phyloP scores from a whole-genome alignment of 1,140 invertebrate species.

The Dendrolimus punctatus region DNA sequence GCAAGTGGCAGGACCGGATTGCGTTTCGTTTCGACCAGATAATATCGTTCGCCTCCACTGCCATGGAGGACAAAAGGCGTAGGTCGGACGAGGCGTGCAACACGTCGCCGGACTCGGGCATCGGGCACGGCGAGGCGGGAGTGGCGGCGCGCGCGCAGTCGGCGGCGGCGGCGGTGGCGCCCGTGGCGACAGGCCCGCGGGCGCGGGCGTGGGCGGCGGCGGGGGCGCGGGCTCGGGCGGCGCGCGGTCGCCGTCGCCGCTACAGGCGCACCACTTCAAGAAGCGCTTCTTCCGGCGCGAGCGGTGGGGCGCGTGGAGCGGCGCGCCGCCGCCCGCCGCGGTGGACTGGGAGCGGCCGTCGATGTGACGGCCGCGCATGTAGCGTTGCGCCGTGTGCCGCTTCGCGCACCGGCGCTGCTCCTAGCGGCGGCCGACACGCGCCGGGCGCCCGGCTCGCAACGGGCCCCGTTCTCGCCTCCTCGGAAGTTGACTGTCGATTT shows the following conservation, averaged over 20 bases:
- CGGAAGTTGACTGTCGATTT: constrained; percentile 38
- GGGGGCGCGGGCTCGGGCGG: constrained; percentile 27
- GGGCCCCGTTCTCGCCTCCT: constrained; percentile 14
- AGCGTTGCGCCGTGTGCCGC: constrained; percentile 28
- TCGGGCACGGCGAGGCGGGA: constrained; percentile 77
- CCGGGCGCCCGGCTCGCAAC: constrained; percentile 2
- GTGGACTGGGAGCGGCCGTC: constrained; percentile 77
- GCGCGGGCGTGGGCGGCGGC: constrained; percentile 62
- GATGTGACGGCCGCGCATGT: constrained; percentile 46
- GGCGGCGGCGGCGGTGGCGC: constrained; percentile 13
- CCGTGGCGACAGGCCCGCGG: constrained; percentile 23
- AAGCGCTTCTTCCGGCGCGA: constrained; percentile 85
- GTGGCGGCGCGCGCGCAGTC: constrained; percentile 74
- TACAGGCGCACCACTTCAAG: constrained; percentile 79
- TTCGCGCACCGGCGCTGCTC: constrained; percentile 10
- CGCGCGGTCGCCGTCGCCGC: constrained; percentile 29
- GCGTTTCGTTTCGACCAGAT: constrained; percentile 90
- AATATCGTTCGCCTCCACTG: constrained; percentile 88
- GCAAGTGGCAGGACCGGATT: constrained; percentile 89
- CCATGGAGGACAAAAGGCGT: constrained; percentile 83
- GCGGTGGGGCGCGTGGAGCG: constrained; percentile 72
- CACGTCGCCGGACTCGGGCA: constrained; percentile 84
- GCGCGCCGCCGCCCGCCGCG: constrained; percentile 41
- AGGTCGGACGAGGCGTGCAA: constrained; percentile 81
- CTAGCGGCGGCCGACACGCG: constrained; percentile 1